A percentile compares a stretch with the other conserved stretches of the same genome.
Conservation (phyloP, 2,888 invertebrate genomes). For the Sylvicola cinctus region DNA sequence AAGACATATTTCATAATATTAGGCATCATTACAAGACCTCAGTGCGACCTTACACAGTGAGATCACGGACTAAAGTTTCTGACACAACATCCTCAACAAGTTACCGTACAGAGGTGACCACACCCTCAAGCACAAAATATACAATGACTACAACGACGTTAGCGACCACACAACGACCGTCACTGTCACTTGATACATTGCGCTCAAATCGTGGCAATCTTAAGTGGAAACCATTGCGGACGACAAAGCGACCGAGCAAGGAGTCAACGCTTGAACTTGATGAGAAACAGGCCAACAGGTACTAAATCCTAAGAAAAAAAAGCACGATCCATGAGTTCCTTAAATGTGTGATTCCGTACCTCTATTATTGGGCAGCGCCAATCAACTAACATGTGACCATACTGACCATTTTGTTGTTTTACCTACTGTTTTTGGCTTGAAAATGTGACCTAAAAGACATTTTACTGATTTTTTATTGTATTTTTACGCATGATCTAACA, state of each 20-base stretch:
- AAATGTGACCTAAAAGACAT: constrained; percentile 1
- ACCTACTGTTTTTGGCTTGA: constrained; percentile 13
- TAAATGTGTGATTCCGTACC: neutral
- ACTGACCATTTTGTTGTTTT: neutral
- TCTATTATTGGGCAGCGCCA: neutral
- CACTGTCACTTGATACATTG: constrained; percentile 19
- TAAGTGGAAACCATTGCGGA: constrained; percentile 26
- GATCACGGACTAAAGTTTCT: constrained; percentile 28
- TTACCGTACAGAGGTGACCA: constrained; percentile 5
- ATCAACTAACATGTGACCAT: neutral
- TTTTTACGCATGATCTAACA: constrained; percentile 2
- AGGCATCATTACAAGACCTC: constrained; percentile 23
- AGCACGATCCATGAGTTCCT: neutral
- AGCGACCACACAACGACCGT: constrained; percentile 8
- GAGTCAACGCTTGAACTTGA: constrained; percentile 8
- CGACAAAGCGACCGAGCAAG: constrained; percentile 26
- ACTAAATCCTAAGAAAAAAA: constrained; percentile 5
- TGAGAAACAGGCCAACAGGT: constrained; percentile 10
- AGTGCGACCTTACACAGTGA: constrained; percentile 30
- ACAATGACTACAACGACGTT: constrained; percentile 6
- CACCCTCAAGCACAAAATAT: neutral
- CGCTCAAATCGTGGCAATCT: constrained; percentile 28
- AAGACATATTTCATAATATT: constrained; percentile 19
- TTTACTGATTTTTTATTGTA: neutral
- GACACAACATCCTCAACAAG: constrained; percentile 8